A percentile compares a stretch with the other conserved stretches of the same genome.
phyloP scores from a whole-genome alignment of 1,140 invertebrate species.

The Nomia melanderi region DNA sequence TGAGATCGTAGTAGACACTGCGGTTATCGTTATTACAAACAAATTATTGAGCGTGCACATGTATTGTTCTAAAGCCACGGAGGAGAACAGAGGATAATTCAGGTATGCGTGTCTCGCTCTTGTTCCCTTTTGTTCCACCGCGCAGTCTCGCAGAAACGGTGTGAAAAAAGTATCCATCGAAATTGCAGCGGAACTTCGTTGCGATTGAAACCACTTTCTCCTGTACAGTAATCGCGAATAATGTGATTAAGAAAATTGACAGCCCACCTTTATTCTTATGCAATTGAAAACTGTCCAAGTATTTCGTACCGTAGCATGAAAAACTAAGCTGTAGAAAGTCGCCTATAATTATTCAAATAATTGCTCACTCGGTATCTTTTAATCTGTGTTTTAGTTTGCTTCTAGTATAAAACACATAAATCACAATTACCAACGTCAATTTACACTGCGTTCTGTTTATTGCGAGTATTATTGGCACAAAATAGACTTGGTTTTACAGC shows the following conservation, averaged over 20 bases:
- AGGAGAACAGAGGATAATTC: conserved; percentile 42
- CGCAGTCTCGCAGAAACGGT: conserved; percentile 10
- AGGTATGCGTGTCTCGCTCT: conserved; percentile 5
- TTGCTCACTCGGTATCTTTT: too few species aligned
- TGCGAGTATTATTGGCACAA: too few species aligned
- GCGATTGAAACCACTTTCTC: conserved; percentile 35
- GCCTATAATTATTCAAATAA: neutral
- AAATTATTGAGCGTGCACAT: conserved; percentile 46
- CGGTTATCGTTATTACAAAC: conserved; percentile 51
- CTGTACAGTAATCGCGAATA: neutral
- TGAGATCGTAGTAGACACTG: conserved; percentile 41
- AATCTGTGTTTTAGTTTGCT: too few species aligned
- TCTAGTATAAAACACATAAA: too few species aligned
- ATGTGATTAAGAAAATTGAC: neutral
- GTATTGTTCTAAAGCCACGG: conserved; percentile 25
- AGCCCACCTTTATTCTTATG: neutral
- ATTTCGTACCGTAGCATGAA: neutral
- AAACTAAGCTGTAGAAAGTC: neutral
- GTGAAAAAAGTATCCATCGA: conserved; percentile 16
- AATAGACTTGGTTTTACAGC: too few species aligned
- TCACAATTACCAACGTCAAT: too few species aligned
- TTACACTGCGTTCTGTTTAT: too few species aligned
- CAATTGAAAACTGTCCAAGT: neutral
- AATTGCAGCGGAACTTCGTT: neutral
- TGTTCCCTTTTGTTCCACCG: neutral